Base-by-base conservation (phyloP, 2,888 invertebrate species). In the Phorcus lineatus region DNA sequence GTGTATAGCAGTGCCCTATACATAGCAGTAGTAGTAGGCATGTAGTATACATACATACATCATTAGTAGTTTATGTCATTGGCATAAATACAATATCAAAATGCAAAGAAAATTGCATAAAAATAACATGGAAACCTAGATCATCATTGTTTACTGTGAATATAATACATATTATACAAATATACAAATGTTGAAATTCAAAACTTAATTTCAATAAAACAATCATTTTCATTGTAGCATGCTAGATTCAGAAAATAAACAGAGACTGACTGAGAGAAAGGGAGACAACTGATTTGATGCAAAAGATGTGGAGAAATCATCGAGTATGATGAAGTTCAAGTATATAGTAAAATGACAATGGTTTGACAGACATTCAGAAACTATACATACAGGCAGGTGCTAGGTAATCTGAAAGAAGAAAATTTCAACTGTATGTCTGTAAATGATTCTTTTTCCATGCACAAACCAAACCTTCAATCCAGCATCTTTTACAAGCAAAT, bases 361-460 rank as follows among this genome's bases (percentile, higher is more conserved):
- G 17, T 24, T 24, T 62, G 28, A 62, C 47, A 47, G 62, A 28
- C 24, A 62, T 62, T 13, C 28, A 24, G 62, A 28, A 62, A 62
- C 62, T 62, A 62, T 62, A 62, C 62, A 62, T 62, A 62, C 62
- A 62, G 62, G 62, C 62, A 17, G 62, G 62, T 28, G 62, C 62
- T 28, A 62, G 28, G 62, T 62, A 62, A 24, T 62, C 62, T 62
- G 62, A 62, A 62, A 62, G 62, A 62, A 62, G 62, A 62, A 62
- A 62, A 17, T 4, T 19, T 62, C 62, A 28, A 28, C 28, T 57
- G 19, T 62, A 62, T 31, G 28, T 57, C 57, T 28, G 62, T 62
- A 16, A 17, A 9, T 31, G 16, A 28, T 62, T 31, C 62, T 13
- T 11, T 16, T 62, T 62, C 28, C 62, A 62, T 62, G 62, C 62